Conservation (phyloP, 2,113 vertebrate genomes). For the Hucho hucho region DNA sequence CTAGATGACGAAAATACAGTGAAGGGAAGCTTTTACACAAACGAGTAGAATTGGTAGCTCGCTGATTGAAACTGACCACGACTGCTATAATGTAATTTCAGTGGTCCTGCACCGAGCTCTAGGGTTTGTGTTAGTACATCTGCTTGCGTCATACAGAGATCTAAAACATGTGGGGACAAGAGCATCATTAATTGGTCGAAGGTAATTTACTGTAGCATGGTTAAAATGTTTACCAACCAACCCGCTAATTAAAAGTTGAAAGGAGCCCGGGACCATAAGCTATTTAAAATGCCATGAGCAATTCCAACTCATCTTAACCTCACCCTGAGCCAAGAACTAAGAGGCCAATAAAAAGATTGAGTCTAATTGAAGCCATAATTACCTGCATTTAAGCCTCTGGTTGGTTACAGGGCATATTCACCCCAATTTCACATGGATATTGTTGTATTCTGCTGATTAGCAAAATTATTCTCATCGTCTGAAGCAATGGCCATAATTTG, state of each 20-base stretch:
- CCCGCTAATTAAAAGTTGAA: constrained; percentile 39
- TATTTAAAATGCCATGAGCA: constrained; percentile 50
- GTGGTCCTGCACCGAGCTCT: constrained; percentile 5
- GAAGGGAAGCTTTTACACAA: not conserved
- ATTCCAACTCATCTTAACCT: constrained; percentile 45
- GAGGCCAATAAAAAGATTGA: constrained; percentile 60
- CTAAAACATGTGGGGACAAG: constrained; percentile 16
- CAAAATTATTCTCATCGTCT: constrained; percentile 8
- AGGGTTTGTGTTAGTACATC: constrained; percentile 11
- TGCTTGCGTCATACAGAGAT: constrained; percentile 32
- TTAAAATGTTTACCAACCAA: constrained; percentile 47
- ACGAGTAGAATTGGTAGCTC: not conserved
- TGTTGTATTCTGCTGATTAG: constrained; percentile 14
- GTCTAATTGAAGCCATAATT: constrained; percentile 42
- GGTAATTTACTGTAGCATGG: constrained; percentile 52
- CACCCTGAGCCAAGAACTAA: constrained; percentile 43
- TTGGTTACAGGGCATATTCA: constrained; percentile 42
- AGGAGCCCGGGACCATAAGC: constrained; percentile 47
- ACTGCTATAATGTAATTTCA: constrained; percentile 31
- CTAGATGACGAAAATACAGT: not conserved
- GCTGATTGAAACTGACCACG: constrained; percentile 29
- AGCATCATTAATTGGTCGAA: constrained; percentile 50
- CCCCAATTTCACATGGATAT: constrained; percentile 22
- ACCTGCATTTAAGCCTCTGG: constrained; percentile 38
- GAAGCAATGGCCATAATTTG: not conserved